Conservation (phyloP, 2,113 vertebrate genomes). For the Penelope pileata region DNA sequence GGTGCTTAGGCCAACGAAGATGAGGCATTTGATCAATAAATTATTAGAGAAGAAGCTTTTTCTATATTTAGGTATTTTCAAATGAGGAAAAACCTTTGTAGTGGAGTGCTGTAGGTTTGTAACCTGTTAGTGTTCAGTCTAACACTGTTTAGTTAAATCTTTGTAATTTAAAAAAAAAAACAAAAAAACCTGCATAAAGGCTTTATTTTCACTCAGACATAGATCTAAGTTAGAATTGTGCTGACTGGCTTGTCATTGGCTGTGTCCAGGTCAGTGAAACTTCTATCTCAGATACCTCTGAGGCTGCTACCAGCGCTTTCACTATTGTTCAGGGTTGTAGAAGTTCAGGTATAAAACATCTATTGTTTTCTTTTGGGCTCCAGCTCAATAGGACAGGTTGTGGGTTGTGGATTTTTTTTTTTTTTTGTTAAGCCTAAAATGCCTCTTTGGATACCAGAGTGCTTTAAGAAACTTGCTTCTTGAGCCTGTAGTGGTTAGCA, state of each 20-base stretch:
- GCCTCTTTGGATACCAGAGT: background rate
- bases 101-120: background rate
- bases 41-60: background rate
- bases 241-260: background rate
- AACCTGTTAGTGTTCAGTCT: background rate
- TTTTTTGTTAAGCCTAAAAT: background rate
- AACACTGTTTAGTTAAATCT: background rate
- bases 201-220: background rate
- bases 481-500: background rate
- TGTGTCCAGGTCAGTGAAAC: background rate
- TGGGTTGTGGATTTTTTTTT: background rate
- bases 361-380: background rate
- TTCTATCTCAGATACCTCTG: background rate
- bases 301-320: background rate
- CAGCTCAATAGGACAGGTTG: background rate
- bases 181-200: background rate
- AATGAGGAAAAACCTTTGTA: too few relatives aligned
- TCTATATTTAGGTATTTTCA: too few relatives aligned
- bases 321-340: background rate
- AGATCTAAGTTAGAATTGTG: background rate
- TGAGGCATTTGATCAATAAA: background rate
- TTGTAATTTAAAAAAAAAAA: background rate
- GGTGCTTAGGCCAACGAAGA: background rate
- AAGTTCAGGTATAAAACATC: background rate
- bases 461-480: background rate